Percentiles rank a stretch among this genome's conserved stretches.
These are phyloP conservation scores for Gymnopithys bicolor DNA, from an alignment of 2,797 vertebrate species.

Conservation along the genomic window DNA sequence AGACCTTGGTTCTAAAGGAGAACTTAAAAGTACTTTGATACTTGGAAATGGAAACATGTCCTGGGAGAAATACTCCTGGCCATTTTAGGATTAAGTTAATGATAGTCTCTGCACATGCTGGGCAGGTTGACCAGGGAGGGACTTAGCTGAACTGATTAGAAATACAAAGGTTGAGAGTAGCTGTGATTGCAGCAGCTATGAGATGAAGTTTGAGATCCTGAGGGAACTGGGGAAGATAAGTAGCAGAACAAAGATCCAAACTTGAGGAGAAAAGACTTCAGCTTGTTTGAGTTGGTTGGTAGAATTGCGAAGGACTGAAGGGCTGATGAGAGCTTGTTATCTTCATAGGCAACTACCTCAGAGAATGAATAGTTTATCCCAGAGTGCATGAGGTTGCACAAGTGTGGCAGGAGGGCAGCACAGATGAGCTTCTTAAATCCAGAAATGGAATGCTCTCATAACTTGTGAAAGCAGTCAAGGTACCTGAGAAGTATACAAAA, in stretches of 20 bases:
- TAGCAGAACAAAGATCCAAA: neutral
- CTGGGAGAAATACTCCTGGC: neutral
- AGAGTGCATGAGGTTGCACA: neutral
- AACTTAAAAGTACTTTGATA: neutral
- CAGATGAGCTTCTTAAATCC: neutral
- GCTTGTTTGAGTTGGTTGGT: neutral
- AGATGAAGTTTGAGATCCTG: neutral
- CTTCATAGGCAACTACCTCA: neutral
- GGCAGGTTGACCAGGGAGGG: neutral
- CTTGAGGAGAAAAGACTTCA: neutral
- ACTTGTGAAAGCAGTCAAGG: neutral
- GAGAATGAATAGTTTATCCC: neutral
- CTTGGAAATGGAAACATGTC: neutral
- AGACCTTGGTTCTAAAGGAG: neutral
- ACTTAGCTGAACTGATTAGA: neutral
- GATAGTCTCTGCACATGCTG: neutral
- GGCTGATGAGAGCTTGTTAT: neutral
- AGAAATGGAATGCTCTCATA: neutral
- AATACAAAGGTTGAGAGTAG: neutral
- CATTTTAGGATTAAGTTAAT: neutral
- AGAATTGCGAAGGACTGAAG: neutral
- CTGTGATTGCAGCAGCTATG: neutral
- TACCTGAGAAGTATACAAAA: neutral
- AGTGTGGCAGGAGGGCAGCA: neutral
- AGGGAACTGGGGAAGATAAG: neutral